These are phyloP conservation scores for Paradoxurus hermaphroditus DNA, from an alignment of 2,113 vertebrate species.

Conservation along the genomic window DNA sequence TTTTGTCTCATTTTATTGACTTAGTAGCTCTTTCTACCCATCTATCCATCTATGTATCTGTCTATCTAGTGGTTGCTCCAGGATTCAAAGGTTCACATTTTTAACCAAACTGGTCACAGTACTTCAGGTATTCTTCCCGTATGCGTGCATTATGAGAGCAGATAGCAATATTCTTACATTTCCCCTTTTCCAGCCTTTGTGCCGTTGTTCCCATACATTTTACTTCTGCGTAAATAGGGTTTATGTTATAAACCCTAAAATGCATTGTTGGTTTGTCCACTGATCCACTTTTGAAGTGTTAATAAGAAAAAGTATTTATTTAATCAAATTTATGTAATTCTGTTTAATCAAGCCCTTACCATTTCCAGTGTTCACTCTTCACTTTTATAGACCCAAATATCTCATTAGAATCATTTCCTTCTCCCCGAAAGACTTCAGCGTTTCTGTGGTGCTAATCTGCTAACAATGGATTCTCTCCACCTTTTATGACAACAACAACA, in stretches of 20 bases:
- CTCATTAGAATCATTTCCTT: background rate
- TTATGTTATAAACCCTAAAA: background rate
- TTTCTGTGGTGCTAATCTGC: background rate
- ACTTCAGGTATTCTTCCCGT: background rate
- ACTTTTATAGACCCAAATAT: background rate
- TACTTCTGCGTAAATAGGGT: background rate
- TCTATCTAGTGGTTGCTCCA: background rate
- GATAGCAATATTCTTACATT: background rate
- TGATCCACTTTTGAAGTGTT: background rate
- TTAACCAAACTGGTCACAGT: background rate
- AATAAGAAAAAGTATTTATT: background rate
- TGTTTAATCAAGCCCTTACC: background rate
- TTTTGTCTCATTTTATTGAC: background rate
- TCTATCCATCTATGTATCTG: background rate
- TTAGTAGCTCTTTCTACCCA: background rate
- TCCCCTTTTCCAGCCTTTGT: background rate
- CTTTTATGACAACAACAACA: background rate
- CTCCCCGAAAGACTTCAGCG: background rate
- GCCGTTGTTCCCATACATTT: background rate
- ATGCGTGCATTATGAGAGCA: background rate
- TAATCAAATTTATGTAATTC: background rate
- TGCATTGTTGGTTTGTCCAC: background rate
- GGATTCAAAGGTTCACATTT: background rate
- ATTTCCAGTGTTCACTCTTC: background rate
- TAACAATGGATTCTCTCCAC: background rate